Evolutionary conservation across 2,888 invertebrate genomes (phyloP).

Genomic region (Asteroscopus sphinx): DNA sequence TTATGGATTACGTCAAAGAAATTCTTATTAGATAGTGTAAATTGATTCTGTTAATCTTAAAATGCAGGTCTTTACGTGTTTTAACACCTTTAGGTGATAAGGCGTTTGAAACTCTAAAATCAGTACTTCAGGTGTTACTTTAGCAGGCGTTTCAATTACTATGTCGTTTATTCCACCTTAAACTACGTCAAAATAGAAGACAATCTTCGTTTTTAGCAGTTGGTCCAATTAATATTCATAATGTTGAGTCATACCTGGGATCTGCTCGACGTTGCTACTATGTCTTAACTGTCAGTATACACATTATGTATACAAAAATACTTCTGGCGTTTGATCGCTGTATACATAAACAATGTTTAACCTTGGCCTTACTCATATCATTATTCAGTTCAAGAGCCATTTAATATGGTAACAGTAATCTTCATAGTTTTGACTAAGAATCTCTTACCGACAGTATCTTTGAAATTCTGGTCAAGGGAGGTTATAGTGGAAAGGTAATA

Average conservation of each 20-base stretch:
- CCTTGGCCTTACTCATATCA: conserved; percentile 67
- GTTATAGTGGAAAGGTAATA: too few relatives aligned
- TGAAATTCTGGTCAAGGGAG: background rate
- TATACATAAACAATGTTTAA: conserved; percentile 58
- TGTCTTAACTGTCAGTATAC: conserved; percentile 40
- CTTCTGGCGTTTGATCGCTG: conserved; percentile 61
- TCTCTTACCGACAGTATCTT: conserved; percentile 1
- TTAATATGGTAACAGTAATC: conserved; percentile 39
- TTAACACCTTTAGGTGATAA: too few relatives aligned
- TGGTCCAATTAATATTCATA: conserved; percentile 29
- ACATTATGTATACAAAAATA: conserved; percentile 54
- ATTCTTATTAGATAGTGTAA: too few relatives aligned
- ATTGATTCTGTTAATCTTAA: conserved; percentile 1
- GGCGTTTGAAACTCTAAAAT: too few relatives aligned
- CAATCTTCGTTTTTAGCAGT: background rate
- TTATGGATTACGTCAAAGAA: conserved; percentile 4
- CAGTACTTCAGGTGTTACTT: too few relatives aligned
- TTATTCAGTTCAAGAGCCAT: conserved; percentile 49
- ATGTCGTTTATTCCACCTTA: background rate
- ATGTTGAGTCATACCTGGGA: conserved; percentile 33
- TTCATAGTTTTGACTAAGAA: conserved; percentile 18
- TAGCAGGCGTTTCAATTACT: background rate
- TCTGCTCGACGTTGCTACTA: conserved; percentile 11
- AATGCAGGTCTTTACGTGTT: too few relatives aligned
- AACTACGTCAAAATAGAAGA: background rate